Percentiles rank a stretch among this genome's conserved stretches.
These are phyloP conservation scores for Phthorimaea operculella DNA, from an alignment of 1,140 invertebrate genomes.

Conservation along the genomic window DNA sequence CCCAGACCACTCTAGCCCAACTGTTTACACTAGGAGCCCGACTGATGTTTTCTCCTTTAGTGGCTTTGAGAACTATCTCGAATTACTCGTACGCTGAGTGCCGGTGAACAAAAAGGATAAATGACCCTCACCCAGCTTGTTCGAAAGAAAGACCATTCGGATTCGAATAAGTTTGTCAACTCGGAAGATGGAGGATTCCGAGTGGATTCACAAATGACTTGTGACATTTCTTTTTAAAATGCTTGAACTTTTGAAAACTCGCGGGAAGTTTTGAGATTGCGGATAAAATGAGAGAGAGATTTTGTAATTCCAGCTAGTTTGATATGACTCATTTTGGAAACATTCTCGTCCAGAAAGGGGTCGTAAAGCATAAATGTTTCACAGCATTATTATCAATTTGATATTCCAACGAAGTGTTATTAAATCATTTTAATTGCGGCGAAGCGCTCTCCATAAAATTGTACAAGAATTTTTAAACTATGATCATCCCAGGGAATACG, in stretches of 20 bases:
- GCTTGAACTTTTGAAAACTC: too few species aligned
- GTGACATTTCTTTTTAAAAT: too few species aligned
- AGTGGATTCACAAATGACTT: too few species aligned
- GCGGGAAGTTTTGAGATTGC: too few species aligned
- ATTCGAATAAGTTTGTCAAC: too few species aligned
- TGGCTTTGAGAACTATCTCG: slow-evolving; percentile 34
- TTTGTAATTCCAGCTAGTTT: not conserved
- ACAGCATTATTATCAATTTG: slow-evolving; percentile 2
- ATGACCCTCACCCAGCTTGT: not conserved
- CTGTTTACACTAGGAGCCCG: slow-evolving; percentile 34
- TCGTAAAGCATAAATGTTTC: not conserved
- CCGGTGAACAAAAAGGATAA: not conserved
- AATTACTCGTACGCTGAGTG: slow-evolving; percentile 28
- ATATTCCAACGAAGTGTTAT: slow-evolving; percentile 2
- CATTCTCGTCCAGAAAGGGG: not conserved
- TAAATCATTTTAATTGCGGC: slow-evolving; percentile 8
- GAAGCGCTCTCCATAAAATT: not conserved
- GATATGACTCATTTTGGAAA: not conserved
- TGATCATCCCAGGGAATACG: not conserved
- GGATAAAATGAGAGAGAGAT: too few species aligned
- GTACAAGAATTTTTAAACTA: slow-evolving; percentile 6
- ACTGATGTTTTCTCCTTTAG: slow-evolving; percentile 42
- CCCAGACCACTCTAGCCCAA: not conserved
- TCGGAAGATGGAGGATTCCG: too few species aligned
- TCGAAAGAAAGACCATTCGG: not conserved